Evolutionary conservation across 2,888 invertebrate species (phyloP), one percentile per base, ranked within the genome.

Genomic region (Tenthredo notha): DNA sequence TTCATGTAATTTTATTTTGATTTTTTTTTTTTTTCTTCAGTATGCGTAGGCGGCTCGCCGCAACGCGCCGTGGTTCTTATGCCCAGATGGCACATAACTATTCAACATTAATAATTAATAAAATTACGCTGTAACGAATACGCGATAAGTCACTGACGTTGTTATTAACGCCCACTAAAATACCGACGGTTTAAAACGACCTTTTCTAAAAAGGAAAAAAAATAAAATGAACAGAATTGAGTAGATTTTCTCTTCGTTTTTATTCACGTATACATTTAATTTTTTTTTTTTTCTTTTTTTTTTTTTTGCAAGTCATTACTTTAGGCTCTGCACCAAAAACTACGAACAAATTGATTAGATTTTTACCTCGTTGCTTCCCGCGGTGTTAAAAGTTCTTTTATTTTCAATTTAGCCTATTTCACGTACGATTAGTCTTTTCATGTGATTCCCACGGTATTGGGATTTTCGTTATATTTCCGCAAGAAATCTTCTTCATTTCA

Each of bases 81-180:
- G 37, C 21, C 21, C 21, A 43, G 43, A 43, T 43, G 43, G 40
- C 43, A 15, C 25, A 37, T 37, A 43, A 74, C 43, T 21, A 43
- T 74, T 43, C 74, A 15, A 43, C 2, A 43, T 74, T 43, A 40
- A 12, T 74, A 74, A 77, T 75, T 75, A 54, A 50, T 29, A 29
- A 54, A 77, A 77, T 21, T 77, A 47, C 47, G 47, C 43, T 21
- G 74, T 43, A 43, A 74, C 40, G 37, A 12, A 50, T 54, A 50
- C 50, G 50, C 47, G 50, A 25, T 47, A 47, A n/a, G 33, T 50
- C 54, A 50, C 77, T 15, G 50, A 47, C 50, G 77, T 33, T 33
- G 29, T 77, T 47, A 77, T 54, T 54, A 77, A 77, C 77, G 50
- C 77, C 77, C 33, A 77, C 50, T 50, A 10, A 54, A 50, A 77